Conservation (phyloP, 2,113 vertebrate genomes). For the Trichechus manatus region DNA sequence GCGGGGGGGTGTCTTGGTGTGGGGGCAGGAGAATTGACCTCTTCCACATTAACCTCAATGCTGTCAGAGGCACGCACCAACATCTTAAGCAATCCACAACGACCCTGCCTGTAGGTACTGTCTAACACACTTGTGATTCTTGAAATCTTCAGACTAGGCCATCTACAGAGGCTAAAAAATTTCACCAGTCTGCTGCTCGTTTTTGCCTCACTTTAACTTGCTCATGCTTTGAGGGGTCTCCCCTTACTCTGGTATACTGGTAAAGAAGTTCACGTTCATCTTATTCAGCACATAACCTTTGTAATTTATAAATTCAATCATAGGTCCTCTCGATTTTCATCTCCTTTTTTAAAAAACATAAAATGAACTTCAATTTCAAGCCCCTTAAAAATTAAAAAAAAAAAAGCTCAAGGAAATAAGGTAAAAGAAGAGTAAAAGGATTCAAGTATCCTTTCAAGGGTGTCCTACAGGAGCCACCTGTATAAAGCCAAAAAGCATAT, state of each 20-base stretch:
- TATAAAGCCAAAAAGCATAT: slow-evolving; percentile 1
- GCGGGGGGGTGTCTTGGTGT: neutral
- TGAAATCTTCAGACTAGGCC: neutral
- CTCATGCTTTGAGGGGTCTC: neutral
- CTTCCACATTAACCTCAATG: neutral
- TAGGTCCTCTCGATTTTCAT: neutral
- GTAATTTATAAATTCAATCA: slow-evolving; percentile 44
- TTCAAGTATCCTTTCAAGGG: slow-evolving; percentile 13
- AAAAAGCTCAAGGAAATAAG: slow-evolving; percentile 18
- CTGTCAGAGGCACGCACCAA: neutral
- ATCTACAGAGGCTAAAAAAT: neutral
- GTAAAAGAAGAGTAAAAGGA: neutral
- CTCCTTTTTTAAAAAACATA: slow-evolving; percentile 5
- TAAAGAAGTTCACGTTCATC: neutral
- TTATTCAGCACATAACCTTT: neutral
- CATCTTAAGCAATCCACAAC: neutral
- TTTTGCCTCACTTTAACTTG: slow-evolving; percentile 33
- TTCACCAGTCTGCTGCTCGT: neutral
- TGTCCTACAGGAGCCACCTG: neutral
- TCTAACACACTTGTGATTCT: neutral
- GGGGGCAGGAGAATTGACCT: neutral
- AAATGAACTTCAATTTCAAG: slow-evolving; percentile 33
- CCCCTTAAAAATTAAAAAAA: slow-evolving; percentile 9
- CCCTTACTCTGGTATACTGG: neutral
- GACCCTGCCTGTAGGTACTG: neutral